Conservation (phyloP, 1,140 invertebrate species). For the Tetranychus urticae region DNA sequence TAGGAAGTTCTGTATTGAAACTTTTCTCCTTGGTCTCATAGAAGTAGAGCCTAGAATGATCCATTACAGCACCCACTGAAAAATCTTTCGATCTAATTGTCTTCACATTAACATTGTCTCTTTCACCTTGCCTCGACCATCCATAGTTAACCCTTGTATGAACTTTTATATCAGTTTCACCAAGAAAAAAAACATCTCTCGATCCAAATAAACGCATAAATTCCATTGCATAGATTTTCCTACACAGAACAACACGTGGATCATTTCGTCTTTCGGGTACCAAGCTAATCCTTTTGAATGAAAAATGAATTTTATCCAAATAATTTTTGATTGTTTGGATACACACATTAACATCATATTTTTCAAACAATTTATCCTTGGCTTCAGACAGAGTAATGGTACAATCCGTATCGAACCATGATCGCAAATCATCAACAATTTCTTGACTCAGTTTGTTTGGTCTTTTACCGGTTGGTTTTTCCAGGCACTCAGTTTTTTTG, state of each 20-base stretch:
- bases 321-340: neutral
- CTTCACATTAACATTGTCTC: neutral
- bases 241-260: neutral
- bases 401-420: neutral
- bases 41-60: neutral
- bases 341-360: neutral
- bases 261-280: neutral
- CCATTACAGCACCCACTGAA: neutral
- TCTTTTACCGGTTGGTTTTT: no score
- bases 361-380: neutral
- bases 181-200: neutral
- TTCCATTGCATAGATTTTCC: neutral
- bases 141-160: neutral
- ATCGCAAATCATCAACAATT: no score
- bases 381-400: neutral
- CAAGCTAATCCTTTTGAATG: neutral
- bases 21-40: neutral
- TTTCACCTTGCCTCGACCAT: neutral
- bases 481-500: no score
- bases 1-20: neutral
- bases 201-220: neutral
- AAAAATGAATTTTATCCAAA: neutral
- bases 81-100: neutral
- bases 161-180: neutral
- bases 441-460: no score